These are phyloP conservation scores for Protomyctophum bolini DNA, from an alignment of 2,113 vertebrate species.

Conservation along the genomic window DNA sequence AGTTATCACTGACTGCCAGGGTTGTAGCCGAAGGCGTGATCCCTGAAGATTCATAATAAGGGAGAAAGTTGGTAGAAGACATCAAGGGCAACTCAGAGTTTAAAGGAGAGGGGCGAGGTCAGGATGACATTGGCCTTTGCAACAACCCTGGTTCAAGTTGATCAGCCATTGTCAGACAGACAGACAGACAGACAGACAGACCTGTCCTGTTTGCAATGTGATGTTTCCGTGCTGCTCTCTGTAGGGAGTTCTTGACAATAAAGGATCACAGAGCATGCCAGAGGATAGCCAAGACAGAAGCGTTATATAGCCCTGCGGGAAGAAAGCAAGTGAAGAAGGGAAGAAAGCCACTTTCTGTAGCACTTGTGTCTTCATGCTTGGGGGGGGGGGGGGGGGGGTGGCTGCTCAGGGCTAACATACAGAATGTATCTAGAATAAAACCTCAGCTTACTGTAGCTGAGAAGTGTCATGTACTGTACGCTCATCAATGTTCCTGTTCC, in stretches of 20 bases:
- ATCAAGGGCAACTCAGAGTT: background rate
- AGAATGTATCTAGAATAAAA: background rate
- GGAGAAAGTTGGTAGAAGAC: background rate
- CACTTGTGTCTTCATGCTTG: background rate
- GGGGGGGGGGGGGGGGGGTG: background rate
- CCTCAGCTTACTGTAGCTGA: no score
- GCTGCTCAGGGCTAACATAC: background rate
- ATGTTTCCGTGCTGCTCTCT: background rate
- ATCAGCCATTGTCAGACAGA: background rate
- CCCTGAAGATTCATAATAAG: background rate
- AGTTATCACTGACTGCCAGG: background rate
- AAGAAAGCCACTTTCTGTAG: background rate
- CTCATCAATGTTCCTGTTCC: background rate
- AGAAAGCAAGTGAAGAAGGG: background rate
- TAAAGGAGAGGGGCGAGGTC: background rate
- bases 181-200: no score
- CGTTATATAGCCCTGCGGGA: background rate
- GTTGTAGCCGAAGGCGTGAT: background rate
- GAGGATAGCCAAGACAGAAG: background rate
- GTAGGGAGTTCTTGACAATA: background rate
- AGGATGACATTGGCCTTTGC: background rate
- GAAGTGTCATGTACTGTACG: background rate
- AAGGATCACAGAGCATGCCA: background rate
- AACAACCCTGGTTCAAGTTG: background rate
- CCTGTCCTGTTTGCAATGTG: background rate